phyloP scores from a whole-genome alignment of 2,888 invertebrate genomes.

The Tiliacea aurago region DNA sequence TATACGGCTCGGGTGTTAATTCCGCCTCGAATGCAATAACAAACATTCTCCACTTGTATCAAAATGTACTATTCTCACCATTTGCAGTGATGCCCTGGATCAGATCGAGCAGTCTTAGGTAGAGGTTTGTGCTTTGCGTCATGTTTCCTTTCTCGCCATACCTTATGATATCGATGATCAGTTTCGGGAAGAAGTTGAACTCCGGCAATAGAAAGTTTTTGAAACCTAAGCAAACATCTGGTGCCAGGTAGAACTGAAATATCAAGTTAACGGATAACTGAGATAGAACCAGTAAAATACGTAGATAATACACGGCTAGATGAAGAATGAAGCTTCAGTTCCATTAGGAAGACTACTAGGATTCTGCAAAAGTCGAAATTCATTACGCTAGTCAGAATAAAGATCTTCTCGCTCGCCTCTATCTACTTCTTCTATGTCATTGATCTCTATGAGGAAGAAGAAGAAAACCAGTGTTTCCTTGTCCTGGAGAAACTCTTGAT shows the following conservation, averaged over 20 bases:
- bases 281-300: too few species aligned
- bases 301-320: too few species aligned
- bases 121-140: neutral
- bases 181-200: conserved; percentile 1
- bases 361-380: too few species aligned
- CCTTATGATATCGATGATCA: neutral
- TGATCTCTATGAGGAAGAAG: neutral
- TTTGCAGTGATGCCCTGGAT: neutral
- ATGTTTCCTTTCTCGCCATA: neutral
- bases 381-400: neutral
- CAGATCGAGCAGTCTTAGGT: neutral
- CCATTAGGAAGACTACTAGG: too few species aligned
- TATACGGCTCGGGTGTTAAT: too few species aligned
- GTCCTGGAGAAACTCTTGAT: neutral
- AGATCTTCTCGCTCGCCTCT: neutral
- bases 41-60: too few species aligned
- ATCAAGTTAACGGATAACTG: neutral
- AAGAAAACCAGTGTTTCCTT: neutral
- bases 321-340: too few species aligned
- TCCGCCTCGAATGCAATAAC: too few species aligned
- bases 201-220: neutral
- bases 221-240: neutral
- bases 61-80: too few species aligned
- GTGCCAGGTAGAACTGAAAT: conserved; percentile 17
- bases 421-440: neutral